Base-by-base conservation (phyloP, 2,113 vertebrate genomes). In the Charina bottae region DNA sequence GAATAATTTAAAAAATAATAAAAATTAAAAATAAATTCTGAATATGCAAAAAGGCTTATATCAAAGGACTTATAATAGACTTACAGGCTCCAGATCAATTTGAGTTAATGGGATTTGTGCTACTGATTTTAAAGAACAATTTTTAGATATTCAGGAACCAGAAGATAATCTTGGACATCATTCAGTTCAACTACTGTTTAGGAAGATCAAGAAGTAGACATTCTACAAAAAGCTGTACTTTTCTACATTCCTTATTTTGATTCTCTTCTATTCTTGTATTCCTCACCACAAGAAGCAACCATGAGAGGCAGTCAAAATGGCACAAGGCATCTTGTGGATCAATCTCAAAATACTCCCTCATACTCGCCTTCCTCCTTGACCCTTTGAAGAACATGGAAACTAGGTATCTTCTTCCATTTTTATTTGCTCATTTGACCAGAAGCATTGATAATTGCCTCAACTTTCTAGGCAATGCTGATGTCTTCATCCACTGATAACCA, bases 311-410 rank as follows among this genome's bases (percentile, higher is more conserved):
- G 68, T 87, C 0, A 0, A 42, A 15, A 0, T 54, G 15, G 92
- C 12, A 1, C 85, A 28, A 13, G 28, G 60, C 59, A 55, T 7
- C 37, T 2, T 60, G 13, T 1, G 23, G 92, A 64, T 56, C 90
- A 0, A 0, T 1, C 28, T 8, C 58, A 26, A 4, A 37, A 84
- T n/a, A 13, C 21, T 55, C 28, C 26, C 46, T 23, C 1, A n/a
- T 28, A 33, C 46, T 91, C n/a, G 12, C 1, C 2, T 58, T 0
- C 0, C 8, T 46, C 87, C 37, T 11, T 49, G 10, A 59, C 6
- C 0, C 0, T 24, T 88, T 87, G n/a, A 87, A 10, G 0, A 0
- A 17, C 0, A 0, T 26, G 55, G 88, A 3, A 15, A 62, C 4
- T 0, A 2, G 1, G 6, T 53, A 89, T 78, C 83, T 37, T 5